Conservation (phyloP, 2,797 vertebrate genomes). For the Sebastes oblongus region DNA sequence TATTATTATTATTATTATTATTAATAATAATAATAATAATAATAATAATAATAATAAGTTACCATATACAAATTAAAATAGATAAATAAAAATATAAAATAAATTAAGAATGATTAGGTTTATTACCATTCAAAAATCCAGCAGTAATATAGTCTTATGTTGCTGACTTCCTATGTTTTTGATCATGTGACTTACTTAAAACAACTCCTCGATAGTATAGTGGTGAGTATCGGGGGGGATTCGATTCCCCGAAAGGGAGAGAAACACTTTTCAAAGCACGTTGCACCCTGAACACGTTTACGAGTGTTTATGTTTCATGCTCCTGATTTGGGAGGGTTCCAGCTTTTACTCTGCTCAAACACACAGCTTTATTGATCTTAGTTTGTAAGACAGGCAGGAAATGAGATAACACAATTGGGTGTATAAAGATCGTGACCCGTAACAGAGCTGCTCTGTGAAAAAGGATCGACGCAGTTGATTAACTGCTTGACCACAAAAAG, state of each 20-base stretch:
- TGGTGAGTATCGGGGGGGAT: slow-evolving; percentile 48
- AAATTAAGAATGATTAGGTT: too few species aligned
- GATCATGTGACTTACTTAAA: fast-evolving
- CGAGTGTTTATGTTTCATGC: neutral
- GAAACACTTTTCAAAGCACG: fast-evolving
- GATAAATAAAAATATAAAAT: too few species aligned
- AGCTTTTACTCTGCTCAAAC: neutral
- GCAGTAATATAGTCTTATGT: too few species aligned
- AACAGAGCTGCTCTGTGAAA: neutral
- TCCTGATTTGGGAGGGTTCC: neutral
- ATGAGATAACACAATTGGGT: neutral
- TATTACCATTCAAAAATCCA: too few species aligned
- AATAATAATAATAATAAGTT: too few species aligned
- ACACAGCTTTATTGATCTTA: neutral
- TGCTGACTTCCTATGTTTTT: fast-evolving
- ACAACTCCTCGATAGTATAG: slow-evolving; percentile 59
- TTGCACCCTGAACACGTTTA: fast-evolving
- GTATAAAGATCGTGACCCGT: slow-evolving; percentile 4
- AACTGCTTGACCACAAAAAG: neutral
- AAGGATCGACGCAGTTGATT: neutral
- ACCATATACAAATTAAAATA: too few species aligned
- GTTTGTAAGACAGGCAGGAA: neutral
- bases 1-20: too few species aligned
- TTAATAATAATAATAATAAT: too few species aligned
- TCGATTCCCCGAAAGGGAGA: slow-evolving; percentile 61